These are phyloP conservation scores for Himalopsyche japonica DNA, from an alignment of 2,888 invertebrate species.

Conservation along the genomic window DNA sequence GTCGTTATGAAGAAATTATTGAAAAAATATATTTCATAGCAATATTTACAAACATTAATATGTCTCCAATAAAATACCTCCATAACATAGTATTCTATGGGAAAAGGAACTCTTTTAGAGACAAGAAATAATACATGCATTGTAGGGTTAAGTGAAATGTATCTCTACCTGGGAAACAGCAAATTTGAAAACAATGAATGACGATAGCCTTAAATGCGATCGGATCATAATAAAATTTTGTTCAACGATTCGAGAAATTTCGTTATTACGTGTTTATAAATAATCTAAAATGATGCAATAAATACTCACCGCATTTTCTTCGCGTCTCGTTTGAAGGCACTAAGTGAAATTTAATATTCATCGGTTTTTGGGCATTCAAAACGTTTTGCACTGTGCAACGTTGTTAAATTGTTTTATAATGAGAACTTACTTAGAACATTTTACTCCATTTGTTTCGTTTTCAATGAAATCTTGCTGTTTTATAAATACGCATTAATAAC, in stretches of 20 bases:
- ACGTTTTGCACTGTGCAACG: background rate
- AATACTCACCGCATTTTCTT: background rate
- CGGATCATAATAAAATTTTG: background rate
- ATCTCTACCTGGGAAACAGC: background rate
- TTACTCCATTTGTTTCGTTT: too few species aligned
- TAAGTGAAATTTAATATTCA: background rate
- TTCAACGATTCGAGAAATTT: background rate
- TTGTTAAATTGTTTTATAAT: background rate
- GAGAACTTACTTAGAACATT: too few species aligned
- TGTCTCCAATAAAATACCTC: too few species aligned
- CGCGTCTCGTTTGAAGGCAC: background rate
- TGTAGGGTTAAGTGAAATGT: too few species aligned
- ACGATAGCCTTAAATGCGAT: background rate
- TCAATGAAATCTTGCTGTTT: too few species aligned
- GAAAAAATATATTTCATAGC: too few species aligned
- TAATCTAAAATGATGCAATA: background rate
- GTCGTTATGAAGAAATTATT: too few species aligned
- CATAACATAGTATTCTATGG: too few species aligned
- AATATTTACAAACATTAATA: too few species aligned
- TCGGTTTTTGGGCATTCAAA: background rate
- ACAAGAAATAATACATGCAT: too few species aligned
- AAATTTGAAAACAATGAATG: background rate
- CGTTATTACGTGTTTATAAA: background rate
- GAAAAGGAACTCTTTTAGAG: too few species aligned
- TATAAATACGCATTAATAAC: too few species aligned